Base-by-base conservation (phyloP, 2,797 vertebrate genomes). In the Sebastes steindachneri region DNA sequence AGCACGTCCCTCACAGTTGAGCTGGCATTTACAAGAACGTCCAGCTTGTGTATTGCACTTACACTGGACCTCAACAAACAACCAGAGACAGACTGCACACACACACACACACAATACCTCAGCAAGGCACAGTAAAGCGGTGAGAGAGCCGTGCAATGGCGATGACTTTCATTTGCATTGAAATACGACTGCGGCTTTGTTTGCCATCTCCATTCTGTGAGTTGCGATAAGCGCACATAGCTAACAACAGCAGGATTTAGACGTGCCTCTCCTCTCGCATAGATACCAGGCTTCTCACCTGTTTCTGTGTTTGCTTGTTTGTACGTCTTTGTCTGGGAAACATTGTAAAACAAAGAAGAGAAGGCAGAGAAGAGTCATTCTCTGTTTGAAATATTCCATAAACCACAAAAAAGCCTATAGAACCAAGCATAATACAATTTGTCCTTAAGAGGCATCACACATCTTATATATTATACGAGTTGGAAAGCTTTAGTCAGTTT, bases 91-190 rank as follows among this genome's bases (percentile, higher is more conserved):
- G 80, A 80, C 64, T 48, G 68, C 70, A 80, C 54, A 28, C 23
- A 58, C 68, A 79, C 23, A 48, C 15, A 28, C 41, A 28, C 80
- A 85, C 77, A 87, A 82, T 76, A 75, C 59, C 75, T 75, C 70
- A 71, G 74, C 23, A 21, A 70, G 54, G 68, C 72, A 63, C 68
- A 17, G 70, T 68, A 67, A 72, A 68, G 53, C 62, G 29, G 19
- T 54, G 54, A 82, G 73, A 19, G 45, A 82, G 86, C 53, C 41
- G 10, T 65, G 75, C 81, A 57, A 60, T 17, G 19, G 75, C 73
- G 29, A 41, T 82, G 85, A 84, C 87, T 94, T 90, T 91, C 79
- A 90, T 92, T 92, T 84, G 74, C 88, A 90, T 90, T 71, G 45
- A 86, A 84, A 79, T 83, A 60, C 9, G 41, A 85, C 79, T 64